Conservation (phyloP, 2,797 vertebrate species). For the Hafferia zeledoni region DNA sequence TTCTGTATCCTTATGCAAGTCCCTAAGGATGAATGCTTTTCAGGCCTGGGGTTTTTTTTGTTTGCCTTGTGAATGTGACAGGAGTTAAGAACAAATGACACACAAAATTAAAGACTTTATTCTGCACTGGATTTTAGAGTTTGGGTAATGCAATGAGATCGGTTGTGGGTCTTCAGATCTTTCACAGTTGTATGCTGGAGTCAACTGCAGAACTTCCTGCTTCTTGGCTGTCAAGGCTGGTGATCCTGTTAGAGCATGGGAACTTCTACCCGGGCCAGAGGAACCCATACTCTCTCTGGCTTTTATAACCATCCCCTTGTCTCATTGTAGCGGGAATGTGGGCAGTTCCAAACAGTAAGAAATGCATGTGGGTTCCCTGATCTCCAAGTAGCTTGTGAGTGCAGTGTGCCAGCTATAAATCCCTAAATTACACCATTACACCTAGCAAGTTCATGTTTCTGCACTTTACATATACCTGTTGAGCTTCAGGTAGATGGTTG, state of each 20-base stretch:
- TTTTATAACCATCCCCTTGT: not conserved
- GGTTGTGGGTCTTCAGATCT: not conserved
- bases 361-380: not conserved
- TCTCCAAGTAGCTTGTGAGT: not conserved
- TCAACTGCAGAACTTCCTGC: not conserved
- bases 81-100: not conserved
- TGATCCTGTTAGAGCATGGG: not conserved
- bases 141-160: not conserved
- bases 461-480: not conserved
- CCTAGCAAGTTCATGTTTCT: not conserved
- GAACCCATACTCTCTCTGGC: not conserved
- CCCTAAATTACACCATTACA: not conserved
- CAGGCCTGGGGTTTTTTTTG: not conserved
- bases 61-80: not conserved
- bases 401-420: not conserved
- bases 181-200: not conserved
- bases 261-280: not conserved
- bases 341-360: not conserved
- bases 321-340: not conserved
- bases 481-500: not conserved
- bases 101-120: not conserved
- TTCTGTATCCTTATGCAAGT: not conserved
- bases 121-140: not conserved
- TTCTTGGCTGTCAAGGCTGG: not conserved
- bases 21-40: not conserved